Evolutionary conservation across 1,140 invertebrate species (phyloP).

Genomic region (Pseudachorutes palmiensis): DNA sequence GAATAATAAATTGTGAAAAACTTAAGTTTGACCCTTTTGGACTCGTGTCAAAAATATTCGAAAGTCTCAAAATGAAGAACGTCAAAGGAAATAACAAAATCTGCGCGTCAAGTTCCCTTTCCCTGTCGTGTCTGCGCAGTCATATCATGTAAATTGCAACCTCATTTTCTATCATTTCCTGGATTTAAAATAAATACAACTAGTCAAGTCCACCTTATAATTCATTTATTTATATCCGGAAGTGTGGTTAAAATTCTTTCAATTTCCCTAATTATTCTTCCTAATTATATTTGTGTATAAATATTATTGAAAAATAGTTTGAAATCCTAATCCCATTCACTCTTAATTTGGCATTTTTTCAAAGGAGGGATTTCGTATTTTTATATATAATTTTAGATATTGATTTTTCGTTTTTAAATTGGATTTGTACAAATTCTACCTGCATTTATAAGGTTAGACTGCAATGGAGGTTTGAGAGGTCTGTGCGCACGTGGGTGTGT

Average conservation of each 20-base stretch:
- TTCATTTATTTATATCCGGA: neutral
- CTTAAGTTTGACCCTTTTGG: too few species aligned
- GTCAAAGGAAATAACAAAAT: constrained; percentile 30
- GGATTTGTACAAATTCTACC: too few species aligned
- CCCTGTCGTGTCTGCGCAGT: neutral
- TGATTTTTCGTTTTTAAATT: too few species aligned
- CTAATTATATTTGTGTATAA: neutral
- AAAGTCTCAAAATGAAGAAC: constrained; percentile 41
- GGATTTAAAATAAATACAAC: constrained; percentile 2
- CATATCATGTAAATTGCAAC: neutral
- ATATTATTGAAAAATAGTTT: constrained; percentile 1
- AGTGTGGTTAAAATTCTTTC: neutral
- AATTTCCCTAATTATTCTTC: neutral
- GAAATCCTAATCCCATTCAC: too few species aligned
- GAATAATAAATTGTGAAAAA: too few species aligned
- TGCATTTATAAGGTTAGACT: too few species aligned
- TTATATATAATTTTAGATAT: too few species aligned
- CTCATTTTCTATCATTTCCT: neutral
- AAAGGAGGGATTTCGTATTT: too few species aligned
- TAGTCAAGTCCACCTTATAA: neutral
- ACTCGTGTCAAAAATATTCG: constrained; percentile 61
- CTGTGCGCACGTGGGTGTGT: neutral
- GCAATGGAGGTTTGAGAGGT: too few species aligned
- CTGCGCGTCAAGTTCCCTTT: neutral
- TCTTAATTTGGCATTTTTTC: too few species aligned